A percentile compares a stretch with the other conserved stretches of the same genome.
These are phyloP conservation scores for Gila robusta DNA, from an alignment of 2,797 vertebrate genomes.

Conservation along the genomic window DNA sequence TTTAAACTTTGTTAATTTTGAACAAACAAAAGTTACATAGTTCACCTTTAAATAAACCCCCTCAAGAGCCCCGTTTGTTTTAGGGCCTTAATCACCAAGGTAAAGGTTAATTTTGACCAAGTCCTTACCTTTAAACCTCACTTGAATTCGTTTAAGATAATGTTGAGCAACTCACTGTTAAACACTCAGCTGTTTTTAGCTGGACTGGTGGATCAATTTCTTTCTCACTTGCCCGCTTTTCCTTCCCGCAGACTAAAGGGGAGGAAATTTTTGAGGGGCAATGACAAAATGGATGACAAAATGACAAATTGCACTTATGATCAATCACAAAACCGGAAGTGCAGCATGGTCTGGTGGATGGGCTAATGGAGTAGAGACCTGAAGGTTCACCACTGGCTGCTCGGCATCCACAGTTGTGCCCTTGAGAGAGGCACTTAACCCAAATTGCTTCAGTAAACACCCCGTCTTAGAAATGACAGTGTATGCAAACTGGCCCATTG, in stretches of 20 bases:
- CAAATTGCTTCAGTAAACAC: conserved; percentile 68
- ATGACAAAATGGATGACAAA: conserved; percentile 70
- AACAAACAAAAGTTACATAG: neutral
- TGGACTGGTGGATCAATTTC: conserved; percentile 24
- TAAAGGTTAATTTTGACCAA: neutral
- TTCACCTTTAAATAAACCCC: neutral
- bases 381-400: conserved; percentile 59
- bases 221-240: conserved; percentile 38
- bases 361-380: conserved; percentile 70
- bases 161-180: neutral
- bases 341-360: conserved; percentile 71
- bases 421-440: conserved; percentile 70
- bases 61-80: neutral
- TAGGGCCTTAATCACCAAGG: neutral
- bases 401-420: conserved; percentile 66
- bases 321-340: conserved; percentile 70
- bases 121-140: neutral
- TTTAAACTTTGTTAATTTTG: neutral
- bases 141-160: neutral
- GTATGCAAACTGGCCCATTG: conserved; percentile 53
- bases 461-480: conserved; percentile 55
- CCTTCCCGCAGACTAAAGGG: conserved; percentile 49
- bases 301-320: conserved; percentile 71
- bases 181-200: neutral
- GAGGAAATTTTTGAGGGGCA: conserved; percentile 62